These are phyloP conservation scores for Caenorhabditis japonica DNA, from an alignment of 2,888 invertebrate genomes.

Conservation along the genomic window DNA sequence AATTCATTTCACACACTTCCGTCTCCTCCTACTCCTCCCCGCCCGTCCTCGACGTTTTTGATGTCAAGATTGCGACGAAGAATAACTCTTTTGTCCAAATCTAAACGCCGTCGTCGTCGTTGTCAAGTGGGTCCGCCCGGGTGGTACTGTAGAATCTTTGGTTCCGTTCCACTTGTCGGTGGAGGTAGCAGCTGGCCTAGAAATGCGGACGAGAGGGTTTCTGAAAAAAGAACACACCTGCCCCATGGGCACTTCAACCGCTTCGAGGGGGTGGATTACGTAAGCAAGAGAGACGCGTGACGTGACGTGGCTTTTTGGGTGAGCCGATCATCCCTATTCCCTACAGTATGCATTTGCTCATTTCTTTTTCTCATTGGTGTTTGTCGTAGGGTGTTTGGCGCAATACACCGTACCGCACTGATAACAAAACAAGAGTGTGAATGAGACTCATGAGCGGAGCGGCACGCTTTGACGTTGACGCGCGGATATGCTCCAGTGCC, in stretches of 20 bases:
- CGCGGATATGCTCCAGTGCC: slow-evolving; percentile 25
- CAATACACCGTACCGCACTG: no score
- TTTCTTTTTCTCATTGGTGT: no score
- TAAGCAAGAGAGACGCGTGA: slow-evolving; percentile 17
- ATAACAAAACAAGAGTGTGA: neutral
- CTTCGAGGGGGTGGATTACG: slow-evolving; percentile 24
- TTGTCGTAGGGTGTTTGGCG: no score
- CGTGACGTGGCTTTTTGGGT: slow-evolving; percentile 6
- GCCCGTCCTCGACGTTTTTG: slow-evolving; percentile 16
- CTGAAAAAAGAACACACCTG: slow-evolving; percentile 40
- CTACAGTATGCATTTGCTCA: no score
- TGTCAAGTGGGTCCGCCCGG: slow-evolving; percentile 24
- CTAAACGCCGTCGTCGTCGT: slow-evolving; percentile 12
- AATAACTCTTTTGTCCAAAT: slow-evolving; percentile 30
- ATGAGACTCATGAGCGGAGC: slow-evolving; percentile 14
- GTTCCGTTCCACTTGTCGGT: slow-evolving; percentile 30
- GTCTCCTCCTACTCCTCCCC: no score
- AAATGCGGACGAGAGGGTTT: slow-evolving; percentile 12
- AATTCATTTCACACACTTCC: neutral
- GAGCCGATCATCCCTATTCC: no score
- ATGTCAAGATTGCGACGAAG: slow-evolving; percentile 24
- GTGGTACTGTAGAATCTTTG: slow-evolving; percentile 14
- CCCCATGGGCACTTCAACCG: slow-evolving; percentile 8
- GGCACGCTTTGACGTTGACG: slow-evolving; percentile 30
- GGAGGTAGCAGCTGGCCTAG: slow-evolving; percentile 32